Base-by-base conservation (phyloP, 2,888 invertebrate genomes). In the Cyclophora albipunctata region DNA sequence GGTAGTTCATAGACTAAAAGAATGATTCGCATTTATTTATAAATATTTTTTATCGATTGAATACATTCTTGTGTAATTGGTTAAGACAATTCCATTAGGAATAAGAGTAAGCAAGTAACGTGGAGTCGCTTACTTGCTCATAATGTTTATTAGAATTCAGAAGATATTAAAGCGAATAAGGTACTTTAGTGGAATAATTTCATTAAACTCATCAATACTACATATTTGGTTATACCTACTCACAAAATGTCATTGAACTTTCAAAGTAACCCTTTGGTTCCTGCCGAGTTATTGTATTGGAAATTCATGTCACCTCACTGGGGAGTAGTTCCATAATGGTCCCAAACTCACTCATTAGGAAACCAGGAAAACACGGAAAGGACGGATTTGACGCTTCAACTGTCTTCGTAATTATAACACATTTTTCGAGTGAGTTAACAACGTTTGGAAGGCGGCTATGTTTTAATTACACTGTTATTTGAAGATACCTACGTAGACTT, bases 261-360 rank as follows among this genome's bases (percentile, higher is more conserved):
- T 44, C 51, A 47, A 55, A 50, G 43, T 46, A 58, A 60, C 64
- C 67, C 63, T 63, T 64, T 62, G 20, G 51, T 52, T 55, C 51
- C 45, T 40, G 54, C 55, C 65, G 69, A 72, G 63, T 73, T 69
- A 78, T 73, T 73, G 74, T 78, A 76, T 78, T 73, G 77, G 80
- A 81, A 82, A 76, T 75, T 68, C 63, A 60, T 73, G 77, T 75
- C 72, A 64, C 65, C 67, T 70, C 67, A 71, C 67, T 59, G 56
- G 66, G 68, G 69, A 62, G 69, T 60, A 52, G 55, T 54, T 48
- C 55, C 67, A 73, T 20, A 20, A 20, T 20, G 20, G 20, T 20
- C 20, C 20, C 20, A 20, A 20, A 20, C 20, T 20, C 75, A 77
- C 65, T 76, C 82, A 76, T 77, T 74, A 73, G 76, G 78, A 75